Conservation (phyloP, 2,797 vertebrate species). For the Danio jaintianensis region DNA sequence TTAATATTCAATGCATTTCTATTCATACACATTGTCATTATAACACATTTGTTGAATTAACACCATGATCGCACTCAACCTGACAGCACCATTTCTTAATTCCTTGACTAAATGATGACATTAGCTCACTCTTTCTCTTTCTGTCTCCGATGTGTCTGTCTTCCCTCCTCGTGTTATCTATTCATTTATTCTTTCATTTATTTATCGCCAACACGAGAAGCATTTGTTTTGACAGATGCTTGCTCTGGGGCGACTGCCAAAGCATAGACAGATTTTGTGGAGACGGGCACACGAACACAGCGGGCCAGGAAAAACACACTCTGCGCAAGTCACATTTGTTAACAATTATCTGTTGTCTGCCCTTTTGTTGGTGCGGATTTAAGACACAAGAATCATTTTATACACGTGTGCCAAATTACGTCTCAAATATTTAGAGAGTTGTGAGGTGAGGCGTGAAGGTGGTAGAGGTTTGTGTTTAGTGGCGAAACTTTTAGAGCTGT, state of each 20-base stretch:
- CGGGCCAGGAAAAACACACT: constrained; percentile 60
- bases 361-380: constrained; percentile 15
- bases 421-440: constrained; percentile 33
- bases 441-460: constrained; percentile 27
- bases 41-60: neutral
- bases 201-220: constrained; percentile 66
- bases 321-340: constrained; percentile 57
- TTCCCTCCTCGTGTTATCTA: constrained; percentile 53
- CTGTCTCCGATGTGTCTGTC: constrained; percentile 35
- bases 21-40: too few relatives aligned
- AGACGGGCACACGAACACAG: constrained; percentile 60
- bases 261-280: constrained; percentile 63
- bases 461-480: too few relatives aligned
- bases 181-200: constrained; percentile 67
- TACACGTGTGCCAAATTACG: constrained; percentile 39
- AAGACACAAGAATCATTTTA: constrained; percentile 28
- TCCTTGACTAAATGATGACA: constrained; percentile 20
- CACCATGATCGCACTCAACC: neutral
- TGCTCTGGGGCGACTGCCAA: constrained; percentile 65
- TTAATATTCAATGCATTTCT: too few relatives aligned
- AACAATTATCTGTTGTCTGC: constrained; percentile 56
- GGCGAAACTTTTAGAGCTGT: too few relatives aligned
- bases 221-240: constrained; percentile 71
- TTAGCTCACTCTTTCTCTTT: constrained; percentile 26
- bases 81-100: constrained; percentile 2